A percentile compares a stretch with the other conserved stretches of the same genome.
Conservation (phyloP, 2,113 vertebrate species). For the Myrmecobius fasciatus region DNA sequence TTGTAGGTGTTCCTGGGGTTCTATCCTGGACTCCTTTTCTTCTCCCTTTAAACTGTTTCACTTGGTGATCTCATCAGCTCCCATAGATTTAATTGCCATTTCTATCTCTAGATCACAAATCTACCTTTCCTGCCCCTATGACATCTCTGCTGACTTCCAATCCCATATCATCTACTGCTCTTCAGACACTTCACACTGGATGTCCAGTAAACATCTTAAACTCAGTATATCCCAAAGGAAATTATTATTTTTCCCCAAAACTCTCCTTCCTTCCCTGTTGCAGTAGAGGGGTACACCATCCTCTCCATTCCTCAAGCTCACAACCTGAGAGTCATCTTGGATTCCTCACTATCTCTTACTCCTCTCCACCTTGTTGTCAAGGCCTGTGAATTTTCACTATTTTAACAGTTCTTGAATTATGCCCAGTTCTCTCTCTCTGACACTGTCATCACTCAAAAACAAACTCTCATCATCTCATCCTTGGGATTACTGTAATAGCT, state of each 20-base stretch:
- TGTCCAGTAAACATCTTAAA: background rate
- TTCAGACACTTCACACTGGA: background rate
- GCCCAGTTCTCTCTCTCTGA: background rate
- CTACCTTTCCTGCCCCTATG: no score
- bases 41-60: no score
- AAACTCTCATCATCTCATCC: background rate
- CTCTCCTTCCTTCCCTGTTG: background rate
- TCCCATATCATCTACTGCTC: no score
- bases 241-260: background rate
- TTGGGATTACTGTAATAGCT: background rate
- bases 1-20: no score
- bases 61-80: no score
- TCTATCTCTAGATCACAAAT: no score
- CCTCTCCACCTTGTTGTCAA: background rate
- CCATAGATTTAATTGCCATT: no score
- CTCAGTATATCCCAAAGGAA: background rate
- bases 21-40: no score
- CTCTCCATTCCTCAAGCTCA: background rate
- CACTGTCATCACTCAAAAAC: background rate
- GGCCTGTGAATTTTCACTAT: background rate
- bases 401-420: background rate
- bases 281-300: background rate
- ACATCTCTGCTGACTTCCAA: no score
- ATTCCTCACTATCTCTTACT: background rate
- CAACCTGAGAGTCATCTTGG: background rate